phyloP scores from a whole-genome alignment of 2,888 invertebrate species.

The Xestoiulus laeticollis region DNA sequence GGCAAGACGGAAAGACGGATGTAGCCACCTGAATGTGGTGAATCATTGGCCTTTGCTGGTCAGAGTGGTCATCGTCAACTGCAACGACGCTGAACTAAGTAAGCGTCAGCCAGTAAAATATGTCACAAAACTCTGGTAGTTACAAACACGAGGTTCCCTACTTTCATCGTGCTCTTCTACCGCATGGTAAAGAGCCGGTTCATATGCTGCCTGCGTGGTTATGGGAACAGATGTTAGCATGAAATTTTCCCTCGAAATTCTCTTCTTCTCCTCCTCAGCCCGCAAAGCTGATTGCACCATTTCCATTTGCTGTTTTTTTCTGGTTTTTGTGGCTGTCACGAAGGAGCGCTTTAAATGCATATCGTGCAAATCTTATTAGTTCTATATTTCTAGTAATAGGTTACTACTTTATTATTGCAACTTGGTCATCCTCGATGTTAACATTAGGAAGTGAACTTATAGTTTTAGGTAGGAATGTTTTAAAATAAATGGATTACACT shows the following conservation, averaged over 20 bases:
- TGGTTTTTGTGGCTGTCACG: conserved; percentile 97
- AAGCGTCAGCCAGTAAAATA: neutral
- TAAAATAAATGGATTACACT: neutral
- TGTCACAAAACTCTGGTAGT: neutral
- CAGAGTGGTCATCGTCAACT: conserved; percentile 63
- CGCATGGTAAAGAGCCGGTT: conserved; percentile 83
- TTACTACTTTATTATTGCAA: too few relatives aligned
- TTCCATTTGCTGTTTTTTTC: conserved; percentile 99
- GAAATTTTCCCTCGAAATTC: conserved; percentile 94
- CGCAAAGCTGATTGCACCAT: conserved; percentile 93
- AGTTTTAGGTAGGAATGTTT: too few relatives aligned
- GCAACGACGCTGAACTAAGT: neutral
- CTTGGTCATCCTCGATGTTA: too few relatives aligned
- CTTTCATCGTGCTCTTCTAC: conserved; percentile 89
- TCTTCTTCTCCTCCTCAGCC: conserved; percentile 93
- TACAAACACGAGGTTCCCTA: conserved; percentile 59
- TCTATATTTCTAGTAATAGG: too few relatives aligned
- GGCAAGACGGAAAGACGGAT: conserved; percentile 93
- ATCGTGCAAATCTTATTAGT: too few relatives aligned
- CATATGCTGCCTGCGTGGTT: conserved; percentile 93
- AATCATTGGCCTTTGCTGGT: conserved; percentile 65
- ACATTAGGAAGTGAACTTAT: too few relatives aligned
- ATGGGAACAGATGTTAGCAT: conserved; percentile 95
- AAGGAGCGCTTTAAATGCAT: conserved; percentile 80
- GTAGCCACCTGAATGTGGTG: conserved; percentile 83